Conservation (phyloP, 2,113 vertebrate genomes). For the Melanostigma gelatinosum region DNA sequence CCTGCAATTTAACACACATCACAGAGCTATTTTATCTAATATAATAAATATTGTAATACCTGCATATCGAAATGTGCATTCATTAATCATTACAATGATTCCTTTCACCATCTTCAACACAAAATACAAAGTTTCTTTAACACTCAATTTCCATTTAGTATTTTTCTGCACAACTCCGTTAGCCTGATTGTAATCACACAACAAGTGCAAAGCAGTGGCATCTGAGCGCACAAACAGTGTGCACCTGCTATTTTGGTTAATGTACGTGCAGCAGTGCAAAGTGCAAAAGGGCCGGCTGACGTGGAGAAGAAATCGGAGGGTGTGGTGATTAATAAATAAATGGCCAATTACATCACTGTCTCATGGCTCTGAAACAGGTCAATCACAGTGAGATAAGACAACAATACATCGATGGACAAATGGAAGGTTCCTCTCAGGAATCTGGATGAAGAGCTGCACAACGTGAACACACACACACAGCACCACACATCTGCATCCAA, state of each 20-base stretch:
- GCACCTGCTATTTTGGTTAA: background rate
- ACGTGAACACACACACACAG: background rate
- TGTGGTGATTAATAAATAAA: background rate
- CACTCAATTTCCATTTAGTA: background rate
- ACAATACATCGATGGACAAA: background rate
- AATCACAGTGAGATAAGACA: background rate
- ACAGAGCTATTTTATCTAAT: background rate
- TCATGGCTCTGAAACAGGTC: no score
- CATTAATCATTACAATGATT: background rate
- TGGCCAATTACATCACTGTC: background rate
- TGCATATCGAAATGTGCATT: background rate
- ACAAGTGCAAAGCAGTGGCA: background rate
- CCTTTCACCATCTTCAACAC: background rate
- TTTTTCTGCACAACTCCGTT: background rate
- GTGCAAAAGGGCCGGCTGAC: background rate
- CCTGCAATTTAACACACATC: conserved; percentile 62
- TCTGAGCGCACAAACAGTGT: background rate
- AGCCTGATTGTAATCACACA: background rate
- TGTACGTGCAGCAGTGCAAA: background rate
- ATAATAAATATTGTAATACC: background rate
- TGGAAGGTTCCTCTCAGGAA: background rate
- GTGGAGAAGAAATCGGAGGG: background rate
- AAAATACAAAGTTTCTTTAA: background rate
- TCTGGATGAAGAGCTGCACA: background rate
- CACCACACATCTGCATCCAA: background rate